phyloP scores from a whole-genome alignment of 2,888 invertebrate species.

The Diogma glabrata region DNA sequence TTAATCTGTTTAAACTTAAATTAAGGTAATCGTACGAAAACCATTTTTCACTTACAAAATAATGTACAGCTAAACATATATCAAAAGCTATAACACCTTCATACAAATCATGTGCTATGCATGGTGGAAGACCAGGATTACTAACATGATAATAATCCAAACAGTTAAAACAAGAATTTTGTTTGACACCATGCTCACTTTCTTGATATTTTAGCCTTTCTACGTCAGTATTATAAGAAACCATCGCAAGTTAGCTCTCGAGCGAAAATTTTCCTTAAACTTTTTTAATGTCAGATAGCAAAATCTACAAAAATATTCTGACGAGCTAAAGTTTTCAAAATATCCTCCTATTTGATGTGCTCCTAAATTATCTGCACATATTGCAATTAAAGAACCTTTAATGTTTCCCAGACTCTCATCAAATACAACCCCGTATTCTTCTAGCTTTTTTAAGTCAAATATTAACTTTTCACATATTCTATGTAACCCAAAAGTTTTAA shows the following conservation, averaged over 20 bases:
- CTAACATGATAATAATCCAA: slow-evolving; percentile 23
- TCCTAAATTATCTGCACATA: background rate
- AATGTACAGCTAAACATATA: background rate
- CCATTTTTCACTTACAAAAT: slow-evolving; percentile 1
- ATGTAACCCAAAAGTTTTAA: background rate
- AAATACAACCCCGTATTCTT: background rate
- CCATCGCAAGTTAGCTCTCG: background rate
- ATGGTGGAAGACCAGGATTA: slow-evolving; percentile 23
- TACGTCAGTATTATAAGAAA: background rate
- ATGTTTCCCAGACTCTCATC: background rate
- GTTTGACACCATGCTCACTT: slow-evolving; percentile 20
- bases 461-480: background rate
- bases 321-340: background rate
- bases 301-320: background rate
- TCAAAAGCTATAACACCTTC: slow-evolving; percentile 9
- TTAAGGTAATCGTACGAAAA: background rate
- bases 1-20: background rate
- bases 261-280: background rate
- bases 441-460: background rate
- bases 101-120: slow-evolving; percentile 24
- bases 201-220: background rate
- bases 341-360: background rate
- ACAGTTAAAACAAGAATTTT: slow-evolving; percentile 21
- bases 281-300: background rate
- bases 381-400: background rate